These are phyloP conservation scores for Barbus barbus DNA, from an alignment of 2,113 vertebrate genomes.

Conservation along the genomic window DNA sequence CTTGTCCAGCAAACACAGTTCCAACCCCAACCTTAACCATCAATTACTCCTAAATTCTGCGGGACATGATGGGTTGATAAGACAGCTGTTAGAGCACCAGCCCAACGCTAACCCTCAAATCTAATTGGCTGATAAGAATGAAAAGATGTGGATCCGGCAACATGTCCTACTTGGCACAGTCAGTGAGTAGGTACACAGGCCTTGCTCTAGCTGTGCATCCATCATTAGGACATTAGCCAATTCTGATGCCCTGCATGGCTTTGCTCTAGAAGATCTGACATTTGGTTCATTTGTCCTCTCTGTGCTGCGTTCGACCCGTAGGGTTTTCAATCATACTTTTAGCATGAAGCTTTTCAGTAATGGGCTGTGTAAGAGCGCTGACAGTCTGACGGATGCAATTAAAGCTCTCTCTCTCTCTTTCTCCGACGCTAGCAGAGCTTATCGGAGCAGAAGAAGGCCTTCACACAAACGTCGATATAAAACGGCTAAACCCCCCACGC, in stretches of 20 bases:
- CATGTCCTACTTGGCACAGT: not conserved
- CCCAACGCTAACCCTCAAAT: not conserved
- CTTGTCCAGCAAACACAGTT: not conserved
- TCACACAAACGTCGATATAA: slow-evolving; percentile 31
- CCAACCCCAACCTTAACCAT: not conserved
- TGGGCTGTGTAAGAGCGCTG: slow-evolving; percentile 31
- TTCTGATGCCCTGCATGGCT: slow-evolving; percentile 6
- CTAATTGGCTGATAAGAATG: not conserved
- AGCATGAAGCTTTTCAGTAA: slow-evolving; percentile 35
- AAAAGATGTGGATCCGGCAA: not conserved
- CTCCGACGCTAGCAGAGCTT: slow-evolving; percentile 10
- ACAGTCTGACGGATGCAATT: slow-evolving; percentile 35
- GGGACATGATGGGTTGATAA: not conserved
- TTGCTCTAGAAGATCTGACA: slow-evolving; percentile 26
- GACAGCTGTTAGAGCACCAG: not conserved
- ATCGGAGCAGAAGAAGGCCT: slow-evolving; percentile 17
- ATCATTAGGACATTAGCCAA: not conserved
- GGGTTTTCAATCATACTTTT: slow-evolving; percentile 32
- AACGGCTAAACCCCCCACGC: not conserved
- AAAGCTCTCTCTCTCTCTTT: slow-evolving; percentile 31
- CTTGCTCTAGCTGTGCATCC: not conserved
- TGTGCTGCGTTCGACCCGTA: not conserved
- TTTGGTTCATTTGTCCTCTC: slow-evolving; percentile 33
- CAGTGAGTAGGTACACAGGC: not conserved
- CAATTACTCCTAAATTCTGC: not conserved